Conservation (phyloP, 1,140 invertebrate species). For the Lucilia sericata region DNA sequence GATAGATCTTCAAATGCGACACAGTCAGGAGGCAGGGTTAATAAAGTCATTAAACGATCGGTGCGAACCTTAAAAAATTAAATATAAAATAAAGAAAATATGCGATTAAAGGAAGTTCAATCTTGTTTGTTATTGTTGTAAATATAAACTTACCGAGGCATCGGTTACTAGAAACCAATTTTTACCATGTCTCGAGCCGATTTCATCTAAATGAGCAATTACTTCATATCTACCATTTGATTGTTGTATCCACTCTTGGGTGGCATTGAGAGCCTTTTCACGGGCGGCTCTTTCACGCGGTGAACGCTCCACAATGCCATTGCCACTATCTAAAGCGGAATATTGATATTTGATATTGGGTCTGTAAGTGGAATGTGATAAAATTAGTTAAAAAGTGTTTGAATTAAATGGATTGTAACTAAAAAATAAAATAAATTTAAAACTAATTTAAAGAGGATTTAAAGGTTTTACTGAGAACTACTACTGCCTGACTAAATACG, state of each 20-base stretch:
- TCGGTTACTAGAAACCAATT: slow-evolving; percentile 91
- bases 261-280: slow-evolving; percentile 74
- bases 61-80: slow-evolving; percentile 69
- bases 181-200: slow-evolving; percentile 86
- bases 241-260: slow-evolving; percentile 75
- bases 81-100: not conserved
- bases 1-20: slow-evolving; percentile 69
- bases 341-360: slow-evolving; percentile 74
- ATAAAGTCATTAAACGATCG: slow-evolving; percentile 84
- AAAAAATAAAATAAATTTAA: not conserved
- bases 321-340: slow-evolving; percentile 74
- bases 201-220: slow-evolving; percentile 80
- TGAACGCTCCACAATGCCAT: slow-evolving; percentile 73
- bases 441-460: not conserved
- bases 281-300: slow-evolving; percentile 75
- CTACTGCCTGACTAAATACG: not conserved
- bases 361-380: slow-evolving; percentile 49
- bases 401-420: not conserved
- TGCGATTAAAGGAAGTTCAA: not conserved
- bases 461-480: not conserved
- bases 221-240: slow-evolving; percentile 78
- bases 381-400: not conserved
- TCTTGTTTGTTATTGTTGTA: not conserved
- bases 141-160: slow-evolving; percentile 58
- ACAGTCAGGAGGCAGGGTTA: slow-evolving; percentile 75